Evolutionary conservation across 2,888 invertebrate species (phyloP).

Genomic region (Cerastis rubricosa): DNA sequence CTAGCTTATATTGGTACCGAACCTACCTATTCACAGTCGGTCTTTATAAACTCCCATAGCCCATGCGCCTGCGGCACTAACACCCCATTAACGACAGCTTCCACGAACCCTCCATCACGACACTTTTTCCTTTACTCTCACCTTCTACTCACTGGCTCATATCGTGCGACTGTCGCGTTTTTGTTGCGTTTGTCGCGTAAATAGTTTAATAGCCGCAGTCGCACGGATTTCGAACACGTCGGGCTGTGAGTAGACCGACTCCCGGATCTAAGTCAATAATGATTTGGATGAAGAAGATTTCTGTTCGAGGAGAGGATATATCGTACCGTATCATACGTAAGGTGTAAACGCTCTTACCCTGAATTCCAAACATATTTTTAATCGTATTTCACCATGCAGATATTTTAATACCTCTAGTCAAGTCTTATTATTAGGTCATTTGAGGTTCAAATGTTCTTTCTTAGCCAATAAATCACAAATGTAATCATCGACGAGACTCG

Average conservation of each 20-base stretch:
- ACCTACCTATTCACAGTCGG: background rate
- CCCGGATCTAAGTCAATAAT: slow-evolving; percentile 72
- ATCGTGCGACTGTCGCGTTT: slow-evolving; percentile 72
- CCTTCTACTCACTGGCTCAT: slow-evolving; percentile 76
- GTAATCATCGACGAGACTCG: slow-evolving; percentile 10
- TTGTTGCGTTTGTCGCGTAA: slow-evolving; percentile 75
- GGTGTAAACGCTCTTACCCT: too few relatives aligned
- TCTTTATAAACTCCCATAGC: background rate
- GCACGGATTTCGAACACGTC: slow-evolving; percentile 63
- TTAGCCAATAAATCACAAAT: slow-evolving; percentile 13
- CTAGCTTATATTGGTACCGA: background rate
- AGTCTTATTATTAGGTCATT: slow-evolving; percentile 4
- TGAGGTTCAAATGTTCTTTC: slow-evolving; percentile 9
- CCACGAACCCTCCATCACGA: slow-evolving; percentile 50
- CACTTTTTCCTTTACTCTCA: slow-evolving; percentile 72
- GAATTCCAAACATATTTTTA: too few relatives aligned
- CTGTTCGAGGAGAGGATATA: background rate
- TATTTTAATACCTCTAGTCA: slow-evolving; percentile 1
- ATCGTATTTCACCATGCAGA: background rate
- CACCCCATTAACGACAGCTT: slow-evolving; percentile 59
- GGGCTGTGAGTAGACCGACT: slow-evolving; percentile 68
- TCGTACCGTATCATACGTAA: too few relatives aligned
- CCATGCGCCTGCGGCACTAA: slow-evolving; percentile 18
- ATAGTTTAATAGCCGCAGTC: slow-evolving; percentile 76
- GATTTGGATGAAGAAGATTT: slow-evolving; percentile 8